Evolutionary conservation across 2,888 invertebrate genomes (phyloP).

Genomic region (Prosapia bicincta): DNA sequence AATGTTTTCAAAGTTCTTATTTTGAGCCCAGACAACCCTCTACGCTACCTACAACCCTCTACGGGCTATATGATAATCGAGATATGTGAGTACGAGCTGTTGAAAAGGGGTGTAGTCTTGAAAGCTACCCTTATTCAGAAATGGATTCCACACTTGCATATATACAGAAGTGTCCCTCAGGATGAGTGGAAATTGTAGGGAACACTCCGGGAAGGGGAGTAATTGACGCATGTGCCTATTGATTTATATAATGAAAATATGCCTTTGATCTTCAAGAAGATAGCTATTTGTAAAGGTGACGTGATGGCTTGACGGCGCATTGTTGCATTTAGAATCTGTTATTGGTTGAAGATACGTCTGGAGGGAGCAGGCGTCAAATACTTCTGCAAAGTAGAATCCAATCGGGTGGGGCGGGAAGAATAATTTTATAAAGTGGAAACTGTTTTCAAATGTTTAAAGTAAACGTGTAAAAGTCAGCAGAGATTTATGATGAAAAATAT

Average conservation of each 20-base stretch:
- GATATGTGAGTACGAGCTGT: neutral
- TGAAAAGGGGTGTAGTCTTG: neutral
- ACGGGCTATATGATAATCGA: neutral
- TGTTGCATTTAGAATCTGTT: neutral
- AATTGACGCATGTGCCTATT: neutral
- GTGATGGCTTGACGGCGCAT: neutral
- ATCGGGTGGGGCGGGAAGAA: neutral
- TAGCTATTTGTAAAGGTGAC: neutral
- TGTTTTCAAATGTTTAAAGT: too few relatives aligned
- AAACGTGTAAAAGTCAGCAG: too few relatives aligned
- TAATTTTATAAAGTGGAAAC: neutral
- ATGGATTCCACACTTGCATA: neutral
- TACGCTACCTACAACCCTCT: too few relatives aligned
- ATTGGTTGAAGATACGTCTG: neutral
- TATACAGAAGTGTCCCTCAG: neutral
- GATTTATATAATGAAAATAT: neutral
- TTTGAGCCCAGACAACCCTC: neutral
- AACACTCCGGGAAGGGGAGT: neutral
- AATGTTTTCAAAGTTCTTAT: neutral
- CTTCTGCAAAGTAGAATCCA: neutral
- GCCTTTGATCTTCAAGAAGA: neutral
- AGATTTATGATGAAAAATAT: too few relatives aligned
- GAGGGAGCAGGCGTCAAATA: neutral
- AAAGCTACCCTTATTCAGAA: neutral
- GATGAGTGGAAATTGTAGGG: neutral